phyloP scores from a whole-genome alignment of 2,797 vertebrate species.

The Propithecus perrieri region DNA sequence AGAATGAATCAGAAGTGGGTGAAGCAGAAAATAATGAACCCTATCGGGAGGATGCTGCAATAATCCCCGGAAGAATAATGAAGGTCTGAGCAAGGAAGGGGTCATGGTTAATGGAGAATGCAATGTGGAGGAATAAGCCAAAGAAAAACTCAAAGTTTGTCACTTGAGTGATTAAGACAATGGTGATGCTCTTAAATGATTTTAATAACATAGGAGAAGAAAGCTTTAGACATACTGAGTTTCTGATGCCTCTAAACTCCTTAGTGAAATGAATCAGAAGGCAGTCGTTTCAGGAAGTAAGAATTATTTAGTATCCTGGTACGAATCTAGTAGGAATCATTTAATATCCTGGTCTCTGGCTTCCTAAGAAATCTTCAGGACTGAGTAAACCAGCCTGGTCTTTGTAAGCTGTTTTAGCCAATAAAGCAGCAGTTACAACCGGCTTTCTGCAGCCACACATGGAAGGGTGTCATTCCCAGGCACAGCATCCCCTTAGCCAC shows the following conservation, averaged over 20 bases:
- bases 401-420: not conserved
- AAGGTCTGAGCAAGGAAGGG: not conserved
- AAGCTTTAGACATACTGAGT: not conserved
- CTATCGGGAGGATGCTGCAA: not conserved
- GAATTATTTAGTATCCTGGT: not conserved
- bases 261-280: not conserved
- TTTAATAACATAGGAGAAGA: not conserved
- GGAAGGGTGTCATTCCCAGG: not conserved
- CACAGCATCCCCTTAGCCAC: not conserved
- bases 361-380: not conserved
- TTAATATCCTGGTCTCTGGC: not conserved
- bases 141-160: not conserved
- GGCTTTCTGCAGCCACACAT: not conserved
- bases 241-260: not conserved
- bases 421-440: not conserved
- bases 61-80: not conserved
- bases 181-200: not conserved
- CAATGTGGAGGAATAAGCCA: not conserved
- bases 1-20: not conserved
- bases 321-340: not conserved
- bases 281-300: constrained; percentile 8
- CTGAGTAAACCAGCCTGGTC: not conserved
- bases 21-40: not conserved
- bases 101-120: not conserved
- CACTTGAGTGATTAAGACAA: not conserved